phyloP scores from a whole-genome alignment of 2,888 invertebrate genomes.

The Pyrocoelia pectoralis region DNA sequence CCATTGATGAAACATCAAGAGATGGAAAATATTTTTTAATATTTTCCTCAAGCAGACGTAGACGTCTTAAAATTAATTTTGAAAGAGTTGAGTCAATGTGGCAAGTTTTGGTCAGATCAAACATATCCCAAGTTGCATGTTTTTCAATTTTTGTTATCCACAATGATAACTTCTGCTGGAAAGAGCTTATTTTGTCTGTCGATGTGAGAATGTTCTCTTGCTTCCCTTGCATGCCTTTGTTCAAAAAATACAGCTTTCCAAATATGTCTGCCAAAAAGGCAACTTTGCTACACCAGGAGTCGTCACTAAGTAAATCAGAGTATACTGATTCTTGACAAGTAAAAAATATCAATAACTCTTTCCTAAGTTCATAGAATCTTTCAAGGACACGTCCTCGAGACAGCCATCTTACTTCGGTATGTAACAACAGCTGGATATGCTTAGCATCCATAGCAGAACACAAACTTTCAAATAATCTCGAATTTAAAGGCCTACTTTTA shows the following conservation, averaged over 20 bases:
- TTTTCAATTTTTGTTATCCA: no score
- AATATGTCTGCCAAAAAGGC: no score
- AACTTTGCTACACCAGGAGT: neutral
- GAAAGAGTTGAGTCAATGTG: neutral
- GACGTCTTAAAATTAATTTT: neutral
- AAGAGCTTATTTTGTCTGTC: no score
- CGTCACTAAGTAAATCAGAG: no score
- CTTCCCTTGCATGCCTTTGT: no score
- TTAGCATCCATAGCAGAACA: neutral
- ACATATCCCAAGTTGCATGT: neutral
- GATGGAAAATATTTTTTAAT: neutral
- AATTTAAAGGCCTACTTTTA: neutral
- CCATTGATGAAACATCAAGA: neutral
- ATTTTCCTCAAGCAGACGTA: no score
- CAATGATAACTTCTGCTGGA: no score
- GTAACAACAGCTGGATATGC: neutral
- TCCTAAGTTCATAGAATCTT: neutral
- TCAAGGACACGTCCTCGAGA: neutral
- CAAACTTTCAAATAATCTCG: neutral
- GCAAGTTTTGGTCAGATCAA: neutral
- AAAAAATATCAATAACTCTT: neutral
- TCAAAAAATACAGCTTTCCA: no score
- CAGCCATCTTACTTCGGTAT: neutral
- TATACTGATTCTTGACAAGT: neutral
- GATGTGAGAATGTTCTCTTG: no score